Evolutionary conservation across 2,113 vertebrate species (phyloP).

Genomic region (Acrocephalus kingi): DNA sequence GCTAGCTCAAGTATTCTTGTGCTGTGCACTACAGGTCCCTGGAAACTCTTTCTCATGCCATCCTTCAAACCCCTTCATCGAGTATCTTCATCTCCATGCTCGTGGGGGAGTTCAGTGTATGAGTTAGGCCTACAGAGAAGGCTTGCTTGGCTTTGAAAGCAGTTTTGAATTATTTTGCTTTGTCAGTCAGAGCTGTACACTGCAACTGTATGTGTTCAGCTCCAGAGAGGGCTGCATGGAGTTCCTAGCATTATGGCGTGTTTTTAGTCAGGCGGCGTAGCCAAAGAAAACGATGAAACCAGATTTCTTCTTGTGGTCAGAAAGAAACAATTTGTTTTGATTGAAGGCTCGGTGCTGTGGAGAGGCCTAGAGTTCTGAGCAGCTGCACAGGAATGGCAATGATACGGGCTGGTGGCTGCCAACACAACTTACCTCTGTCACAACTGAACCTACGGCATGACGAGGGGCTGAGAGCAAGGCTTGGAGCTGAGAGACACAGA

Average conservation of each 20-base stretch:
- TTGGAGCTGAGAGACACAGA: not conserved
- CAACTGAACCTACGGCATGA: rapidly evolving
- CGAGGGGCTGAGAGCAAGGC: not conserved
- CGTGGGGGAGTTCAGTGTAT: rapidly evolving
- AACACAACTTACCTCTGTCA: not conserved
- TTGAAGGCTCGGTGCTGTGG: constrained; percentile 22
- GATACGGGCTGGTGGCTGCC: not conserved
- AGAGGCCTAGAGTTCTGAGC: not conserved
- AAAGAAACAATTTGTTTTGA: constrained; percentile 61
- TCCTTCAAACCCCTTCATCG: not conserved
- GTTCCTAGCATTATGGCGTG: not conserved
- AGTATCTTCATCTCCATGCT: not conserved
- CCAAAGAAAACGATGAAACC: constrained; percentile 61
- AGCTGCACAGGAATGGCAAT: constrained; percentile 1
- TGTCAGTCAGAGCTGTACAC: constrained; percentile 19
- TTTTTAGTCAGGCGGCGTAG: not conserved
- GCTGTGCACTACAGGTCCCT: rapidly evolving
- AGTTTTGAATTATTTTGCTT: constrained; percentile 1
- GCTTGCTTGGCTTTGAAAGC: not conserved
- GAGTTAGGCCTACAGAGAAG: not conserved
- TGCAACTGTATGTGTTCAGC: not conserved
- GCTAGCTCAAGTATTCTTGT: not conserved
- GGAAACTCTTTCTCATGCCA: not conserved
- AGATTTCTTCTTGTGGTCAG: constrained; percentile 53
- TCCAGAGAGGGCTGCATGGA: not conserved